Percentiles rank a stretch among this genome's conserved stretches.
Conservation (phyloP, 2,888 invertebrate species). For the Junonia oenone region DNA sequence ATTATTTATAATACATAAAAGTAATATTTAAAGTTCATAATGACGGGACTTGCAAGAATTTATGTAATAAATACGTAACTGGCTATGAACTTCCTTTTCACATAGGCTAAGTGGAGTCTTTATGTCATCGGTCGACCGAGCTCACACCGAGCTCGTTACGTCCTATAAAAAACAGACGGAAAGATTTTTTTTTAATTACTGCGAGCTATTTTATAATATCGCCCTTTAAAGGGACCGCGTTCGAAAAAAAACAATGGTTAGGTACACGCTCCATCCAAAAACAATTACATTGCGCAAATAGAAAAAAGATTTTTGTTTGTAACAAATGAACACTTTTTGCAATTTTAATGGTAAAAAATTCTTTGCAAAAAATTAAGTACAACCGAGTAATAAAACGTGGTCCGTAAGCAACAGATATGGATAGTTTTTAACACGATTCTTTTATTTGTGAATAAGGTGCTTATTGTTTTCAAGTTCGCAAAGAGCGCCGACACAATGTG, state of each 20-base stretch:
- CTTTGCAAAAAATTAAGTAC: constrained; percentile 45
- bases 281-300: constrained; percentile 54
- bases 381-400: constrained; percentile 37
- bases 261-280: constrained; percentile 29
- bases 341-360: constrained; percentile 51
- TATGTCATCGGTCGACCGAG: constrained; percentile 14
- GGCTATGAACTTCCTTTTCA: constrained; percentile 11
- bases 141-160: constrained; percentile 4
- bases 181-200: constrained; percentile 15
- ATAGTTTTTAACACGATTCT: constrained; percentile 46
- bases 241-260: constrained; percentile 36
- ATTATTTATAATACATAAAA: background rate
- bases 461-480: constrained; percentile 42
- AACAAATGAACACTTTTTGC: constrained; percentile 59
- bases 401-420: constrained; percentile 37
- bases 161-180: constrained; percentile 2
- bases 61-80: constrained; percentile 16
- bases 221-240: constrained; percentile 25
- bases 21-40: background rate
- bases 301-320: constrained; percentile 36
- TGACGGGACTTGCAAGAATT: constrained; percentile 6
- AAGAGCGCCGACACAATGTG: constrained; percentile 40
- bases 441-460: constrained; percentile 31
- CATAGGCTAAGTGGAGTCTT: constrained; percentile 16
- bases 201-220: constrained; percentile 11